Evolutionary conservation across 1,140 invertebrate species (phyloP).

Genomic region (Chlorops oryzae): DNA sequence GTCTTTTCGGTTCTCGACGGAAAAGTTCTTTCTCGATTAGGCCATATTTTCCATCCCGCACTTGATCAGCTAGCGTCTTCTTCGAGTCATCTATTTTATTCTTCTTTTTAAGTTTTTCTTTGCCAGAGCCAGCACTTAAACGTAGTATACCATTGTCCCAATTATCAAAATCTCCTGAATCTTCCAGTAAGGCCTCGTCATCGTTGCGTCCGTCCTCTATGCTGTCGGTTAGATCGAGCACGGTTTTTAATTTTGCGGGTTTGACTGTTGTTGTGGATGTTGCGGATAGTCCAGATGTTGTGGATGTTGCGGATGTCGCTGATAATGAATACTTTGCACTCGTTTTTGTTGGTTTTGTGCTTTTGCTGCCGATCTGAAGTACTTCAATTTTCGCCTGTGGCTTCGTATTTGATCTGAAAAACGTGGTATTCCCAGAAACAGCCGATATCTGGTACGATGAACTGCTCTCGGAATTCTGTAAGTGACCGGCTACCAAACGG

Average conservation of each 20-base stretch:
- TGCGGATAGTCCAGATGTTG: constrained; percentile 4
- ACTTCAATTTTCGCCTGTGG: too few species aligned
- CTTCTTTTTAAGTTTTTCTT: constrained; percentile 51
- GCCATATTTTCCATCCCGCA: constrained; percentile 82
- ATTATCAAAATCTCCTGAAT: constrained; percentile 47
- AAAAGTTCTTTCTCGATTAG: constrained; percentile 81
- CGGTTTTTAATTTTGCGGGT: neutral
- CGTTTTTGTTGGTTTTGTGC: neutral
- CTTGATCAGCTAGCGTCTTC: constrained; percentile 77
- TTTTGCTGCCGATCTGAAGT: too few species aligned
- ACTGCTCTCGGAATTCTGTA: constrained; percentile 45
- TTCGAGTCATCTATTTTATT: constrained; percentile 65
- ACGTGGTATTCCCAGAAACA: constrained; percentile 29
- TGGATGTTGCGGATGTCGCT: constrained; percentile 10
- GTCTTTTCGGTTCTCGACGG: constrained; percentile 58
- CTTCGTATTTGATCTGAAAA: constrained; percentile 7
- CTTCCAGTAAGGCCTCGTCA: constrained; percentile 45
- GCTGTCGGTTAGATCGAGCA: constrained; percentile 9
- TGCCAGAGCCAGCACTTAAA: constrained; percentile 61
- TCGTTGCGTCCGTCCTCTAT: constrained; percentile 16
- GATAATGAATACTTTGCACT: neutral
- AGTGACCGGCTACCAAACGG: constrained; percentile 58
- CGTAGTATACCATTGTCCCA: constrained; percentile 62
- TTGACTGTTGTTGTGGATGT: constrained; percentile 5
- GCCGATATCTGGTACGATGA: constrained; percentile 37